Evolutionary conservation across 2,113 vertebrate genomes (phyloP).

Genomic region (Brienomyrus brachyistius): DNA sequence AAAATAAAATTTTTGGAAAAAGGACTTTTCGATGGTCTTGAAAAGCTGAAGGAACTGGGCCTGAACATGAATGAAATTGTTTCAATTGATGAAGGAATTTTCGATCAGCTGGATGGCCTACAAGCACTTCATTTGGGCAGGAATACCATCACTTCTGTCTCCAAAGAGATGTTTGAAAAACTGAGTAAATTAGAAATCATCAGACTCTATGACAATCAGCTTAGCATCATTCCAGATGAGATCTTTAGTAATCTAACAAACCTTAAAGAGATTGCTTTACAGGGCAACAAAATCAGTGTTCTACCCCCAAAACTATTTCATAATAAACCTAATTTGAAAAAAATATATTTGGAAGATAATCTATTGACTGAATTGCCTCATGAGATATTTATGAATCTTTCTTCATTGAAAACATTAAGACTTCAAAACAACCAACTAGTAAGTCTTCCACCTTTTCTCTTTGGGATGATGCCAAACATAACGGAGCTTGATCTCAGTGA

Average conservation of each 20-base stretch:
- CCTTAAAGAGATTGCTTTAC: slow-evolving; percentile 58
- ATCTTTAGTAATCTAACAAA: slow-evolving; percentile 49
- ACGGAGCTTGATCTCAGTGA: slow-evolving; percentile 50
- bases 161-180: slow-evolving; percentile 51
- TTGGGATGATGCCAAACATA: slow-evolving; percentile 54
- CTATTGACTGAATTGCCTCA: slow-evolving; percentile 46
- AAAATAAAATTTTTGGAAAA: slow-evolving; percentile 48
- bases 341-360: slow-evolving; percentile 47
- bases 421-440: slow-evolving; percentile 53
- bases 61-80: slow-evolving; percentile 57
- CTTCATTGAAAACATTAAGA: slow-evolving; percentile 51
- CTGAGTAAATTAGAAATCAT: slow-evolving; percentile 51
- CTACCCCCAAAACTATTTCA: slow-evolving; percentile 58
- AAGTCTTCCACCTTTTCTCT: slow-evolving; percentile 51
- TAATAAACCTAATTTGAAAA: slow-evolving; percentile 55
- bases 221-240: slow-evolving; percentile 54
- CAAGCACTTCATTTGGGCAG: slow-evolving; percentile 52
- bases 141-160: slow-evolving; percentile 56
- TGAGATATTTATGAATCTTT: slow-evolving; percentile 57
- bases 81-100: slow-evolving; percentile 60
- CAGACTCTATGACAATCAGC: slow-evolving; percentile 63
- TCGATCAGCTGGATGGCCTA: slow-evolving; percentile 63
- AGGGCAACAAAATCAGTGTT: slow-evolving; percentile 49
- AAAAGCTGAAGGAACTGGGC: slow-evolving; percentile 42
- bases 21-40: slow-evolving; percentile 60